phyloP scores from a whole-genome alignment of 1,140 invertebrate genomes.

The Drosophila watanabei region DNA sequence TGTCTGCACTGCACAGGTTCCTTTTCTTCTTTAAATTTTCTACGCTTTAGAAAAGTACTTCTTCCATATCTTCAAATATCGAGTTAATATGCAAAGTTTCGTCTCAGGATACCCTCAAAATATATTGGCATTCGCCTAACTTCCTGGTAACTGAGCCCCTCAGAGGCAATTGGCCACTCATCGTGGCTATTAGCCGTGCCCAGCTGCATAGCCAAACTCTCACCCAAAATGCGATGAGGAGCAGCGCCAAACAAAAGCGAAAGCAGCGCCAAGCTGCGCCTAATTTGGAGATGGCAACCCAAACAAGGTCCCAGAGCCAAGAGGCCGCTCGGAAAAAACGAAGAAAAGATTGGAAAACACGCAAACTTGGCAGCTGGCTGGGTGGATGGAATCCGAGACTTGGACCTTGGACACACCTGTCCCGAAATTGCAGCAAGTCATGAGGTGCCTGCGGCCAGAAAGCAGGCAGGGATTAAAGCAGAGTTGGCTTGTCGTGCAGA shows the following conservation, averaged over 20 bases:
- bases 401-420: conserved; percentile 78
- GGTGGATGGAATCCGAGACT: conserved; percentile 55
- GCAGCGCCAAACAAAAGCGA: conserved; percentile 26
- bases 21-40: background rate
- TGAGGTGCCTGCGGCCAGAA: conserved; percentile 55
- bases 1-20: background rate
- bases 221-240: conserved; percentile 3
- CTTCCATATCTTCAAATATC: background rate
- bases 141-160: conserved; percentile 3
- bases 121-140: background rate
- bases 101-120: background rate
- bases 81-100: background rate
- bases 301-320: conserved; percentile 7
- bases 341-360: conserved; percentile 73
- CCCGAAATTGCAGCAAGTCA: conserved; percentile 76
- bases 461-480: conserved; percentile 67
- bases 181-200: conserved; percentile 34
- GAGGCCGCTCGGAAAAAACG: conserved; percentile 29
- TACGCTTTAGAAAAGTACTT: background rate
- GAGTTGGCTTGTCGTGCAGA: conserved; percentile 45
- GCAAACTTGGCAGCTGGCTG: conserved; percentile 80
- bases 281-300: conserved; percentile 58
- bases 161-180: conserved; percentile 33
- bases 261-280: conserved; percentile 46
- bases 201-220: conserved; percentile 29